Conservation (phyloP, 1,140 invertebrate species). For the Brachionus koreanus region DNA sequence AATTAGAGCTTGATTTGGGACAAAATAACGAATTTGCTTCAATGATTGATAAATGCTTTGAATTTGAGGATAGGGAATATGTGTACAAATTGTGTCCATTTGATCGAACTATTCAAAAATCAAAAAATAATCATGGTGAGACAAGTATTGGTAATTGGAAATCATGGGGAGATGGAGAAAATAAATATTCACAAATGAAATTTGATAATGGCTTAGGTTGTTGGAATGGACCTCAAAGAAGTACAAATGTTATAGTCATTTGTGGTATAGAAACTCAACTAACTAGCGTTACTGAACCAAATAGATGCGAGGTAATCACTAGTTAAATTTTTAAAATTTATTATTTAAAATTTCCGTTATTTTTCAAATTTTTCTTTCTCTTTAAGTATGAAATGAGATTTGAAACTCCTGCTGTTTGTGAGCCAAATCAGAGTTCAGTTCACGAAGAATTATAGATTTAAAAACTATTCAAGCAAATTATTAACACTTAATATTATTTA, state of each 20-base stretch:
- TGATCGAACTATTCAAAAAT: conserved; percentile 34
- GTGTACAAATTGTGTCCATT: conserved; percentile 67
- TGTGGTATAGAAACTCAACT: conserved; percentile 83
- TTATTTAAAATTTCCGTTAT: too few species aligned
- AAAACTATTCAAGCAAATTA: neutral
- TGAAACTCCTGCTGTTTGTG: conserved; percentile 80
- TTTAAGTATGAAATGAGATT: conserved; percentile 77
- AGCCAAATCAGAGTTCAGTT: neutral
- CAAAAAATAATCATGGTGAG: conserved; percentile 20
- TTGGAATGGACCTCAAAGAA: conserved; percentile 93
- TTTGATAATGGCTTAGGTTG: conserved; percentile 83
- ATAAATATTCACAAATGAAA: conserved; percentile 68
- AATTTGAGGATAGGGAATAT: conserved; percentile 87
- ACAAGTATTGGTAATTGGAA: conserved; percentile 38
- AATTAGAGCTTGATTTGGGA: conserved; percentile 80
- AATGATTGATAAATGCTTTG: conserved; percentile 84
- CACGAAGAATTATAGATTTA: conserved; percentile 6
- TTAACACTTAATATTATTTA: too few species aligned
- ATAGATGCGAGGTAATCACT: conserved; percentile 78
- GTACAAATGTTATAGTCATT: conserved; percentile 70
- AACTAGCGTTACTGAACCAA: conserved; percentile 79
- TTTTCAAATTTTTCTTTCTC: too few species aligned
- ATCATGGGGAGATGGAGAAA: conserved; percentile 9
- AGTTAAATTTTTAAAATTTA: too few species aligned
- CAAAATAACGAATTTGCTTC: conserved; percentile 79